Evolutionary conservation across 2,113 vertebrate genomes (phyloP).

Genomic region (Arizona elegans): DNA sequence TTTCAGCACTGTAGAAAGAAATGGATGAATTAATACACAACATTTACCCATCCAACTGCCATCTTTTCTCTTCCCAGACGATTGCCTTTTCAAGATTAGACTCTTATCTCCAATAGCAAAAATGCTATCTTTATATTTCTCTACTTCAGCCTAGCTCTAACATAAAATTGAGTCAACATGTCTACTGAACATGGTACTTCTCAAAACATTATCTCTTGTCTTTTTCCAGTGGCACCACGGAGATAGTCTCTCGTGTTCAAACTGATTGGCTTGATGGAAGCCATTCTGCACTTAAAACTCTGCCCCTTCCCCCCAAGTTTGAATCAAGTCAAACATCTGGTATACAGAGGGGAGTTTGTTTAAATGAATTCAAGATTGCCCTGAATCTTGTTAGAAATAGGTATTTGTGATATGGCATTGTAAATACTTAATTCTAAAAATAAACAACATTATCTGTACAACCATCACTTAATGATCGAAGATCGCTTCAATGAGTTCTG

Average conservation of each 20-base stretch:
- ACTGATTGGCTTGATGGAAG: constrained; percentile 15
- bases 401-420: background rate
- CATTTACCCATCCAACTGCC: background rate
- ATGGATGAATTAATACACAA: background rate
- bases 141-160: background rate
- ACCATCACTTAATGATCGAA: background rate
- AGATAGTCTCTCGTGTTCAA: constrained; percentile 22
- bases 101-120: background rate
- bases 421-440: background rate
- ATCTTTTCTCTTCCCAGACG: background rate
- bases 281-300: background rate
- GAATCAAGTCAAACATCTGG: background rate
- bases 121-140: background rate
- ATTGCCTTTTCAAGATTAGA: background rate
- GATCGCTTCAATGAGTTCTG: background rate
- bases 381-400: constrained; percentile 7
- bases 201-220: background rate
- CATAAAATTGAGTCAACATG: constrained; percentile 19
- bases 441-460: background rate
- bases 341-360: background rate
- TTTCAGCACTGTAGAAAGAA: background rate
- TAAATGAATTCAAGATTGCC: background rate
- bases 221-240: constrained; percentile 27
- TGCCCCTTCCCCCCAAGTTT: background rate
- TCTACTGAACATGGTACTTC: constrained; percentile 6